Percentiles rank a stretch among this genome's conserved stretches.
Evolutionary conservation across 2,113 vertebrate genomes (phyloP).

Genomic region (Pollimyrus isidori): DNA sequence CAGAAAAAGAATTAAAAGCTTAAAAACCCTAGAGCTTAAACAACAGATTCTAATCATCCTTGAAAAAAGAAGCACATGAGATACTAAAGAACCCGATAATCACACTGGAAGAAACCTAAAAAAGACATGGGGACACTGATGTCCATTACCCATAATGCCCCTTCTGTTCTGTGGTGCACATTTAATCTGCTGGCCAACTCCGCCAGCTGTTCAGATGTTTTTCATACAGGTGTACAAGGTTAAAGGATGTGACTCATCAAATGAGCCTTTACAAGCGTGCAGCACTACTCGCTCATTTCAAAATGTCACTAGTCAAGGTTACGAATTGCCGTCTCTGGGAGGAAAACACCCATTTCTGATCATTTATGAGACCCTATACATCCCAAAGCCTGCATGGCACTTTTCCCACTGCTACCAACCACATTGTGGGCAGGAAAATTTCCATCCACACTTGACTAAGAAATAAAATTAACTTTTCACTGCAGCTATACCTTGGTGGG

Average conservation of each 20-base stretch:
- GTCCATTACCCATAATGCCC: not conserved
- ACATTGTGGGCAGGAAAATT: not conserved
- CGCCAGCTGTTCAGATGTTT: not conserved
- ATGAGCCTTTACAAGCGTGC: not conserved
- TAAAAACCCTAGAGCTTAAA: not conserved
- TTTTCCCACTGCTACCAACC: not conserved
- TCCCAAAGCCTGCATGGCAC: not conserved
- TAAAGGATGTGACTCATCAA: conserved; percentile 7
- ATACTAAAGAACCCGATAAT: not conserved
- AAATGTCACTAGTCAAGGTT: not conserved
- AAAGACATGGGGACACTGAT: not conserved
- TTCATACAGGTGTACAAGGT: conserved; percentile 1
- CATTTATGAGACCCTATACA: not conserved
- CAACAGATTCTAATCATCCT: not conserved
- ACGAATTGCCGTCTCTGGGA: not conserved
- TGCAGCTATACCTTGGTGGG: not conserved
- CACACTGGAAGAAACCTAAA: not conserved
- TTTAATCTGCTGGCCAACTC: not conserved
- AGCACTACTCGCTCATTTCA: not conserved
- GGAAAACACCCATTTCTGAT: not conserved
- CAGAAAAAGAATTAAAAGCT: not conserved
- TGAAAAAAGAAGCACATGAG: not conserved
- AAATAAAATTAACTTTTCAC: not conserved
- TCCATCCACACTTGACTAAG: not conserved
- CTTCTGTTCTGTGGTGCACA: not conserved